Evolutionary conservation across 2,888 invertebrate genomes (phyloP).

Genomic region (Drosophila emarginata): DNA sequence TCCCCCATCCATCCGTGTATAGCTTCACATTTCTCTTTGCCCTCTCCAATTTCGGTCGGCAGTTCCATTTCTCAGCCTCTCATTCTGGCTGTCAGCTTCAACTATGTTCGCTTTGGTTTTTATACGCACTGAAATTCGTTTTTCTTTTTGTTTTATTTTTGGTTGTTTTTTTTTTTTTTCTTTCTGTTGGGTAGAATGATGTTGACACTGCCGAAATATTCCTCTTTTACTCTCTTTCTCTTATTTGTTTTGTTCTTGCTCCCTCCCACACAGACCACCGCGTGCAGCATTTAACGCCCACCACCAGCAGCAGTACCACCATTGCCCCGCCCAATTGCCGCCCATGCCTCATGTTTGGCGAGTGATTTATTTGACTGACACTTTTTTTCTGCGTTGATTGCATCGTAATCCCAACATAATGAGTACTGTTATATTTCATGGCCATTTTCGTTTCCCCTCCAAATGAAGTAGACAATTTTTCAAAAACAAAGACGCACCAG

Average conservation of each 20-base stretch:
- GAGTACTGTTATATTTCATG: conserved; percentile 79
- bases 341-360: conserved; percentile 67
- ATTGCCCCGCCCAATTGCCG: background rate
- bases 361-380: conserved; percentile 80
- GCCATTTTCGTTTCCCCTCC: conserved; percentile 60
- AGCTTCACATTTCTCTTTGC: conserved; percentile 34
- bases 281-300: conserved; percentile 14
- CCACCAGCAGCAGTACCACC: too few species aligned
- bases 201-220: conserved; percentile 71
- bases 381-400: conserved; percentile 79
- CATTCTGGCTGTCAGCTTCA: conserved; percentile 68
- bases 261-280: conserved; percentile 17
- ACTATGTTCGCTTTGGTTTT: conserved; percentile 58
- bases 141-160: background rate
- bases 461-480: conserved; percentile 77
- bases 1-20: too few species aligned
- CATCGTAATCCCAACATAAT: conserved; percentile 80
- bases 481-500: conserved; percentile 70
- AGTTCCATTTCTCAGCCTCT: conserved; percentile 13
- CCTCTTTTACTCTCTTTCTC: conserved; percentile 52
- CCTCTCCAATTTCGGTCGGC: conserved; percentile 39
- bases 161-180: background rate
- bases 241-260: conserved; percentile 18
- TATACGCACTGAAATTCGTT: conserved; percentile 17
- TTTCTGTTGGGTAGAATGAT: conserved; percentile 42